These are phyloP conservation scores for Enteromius viviparus DNA, from an alignment of 2,797 vertebrate species.

Conservation along the genomic window DNA sequence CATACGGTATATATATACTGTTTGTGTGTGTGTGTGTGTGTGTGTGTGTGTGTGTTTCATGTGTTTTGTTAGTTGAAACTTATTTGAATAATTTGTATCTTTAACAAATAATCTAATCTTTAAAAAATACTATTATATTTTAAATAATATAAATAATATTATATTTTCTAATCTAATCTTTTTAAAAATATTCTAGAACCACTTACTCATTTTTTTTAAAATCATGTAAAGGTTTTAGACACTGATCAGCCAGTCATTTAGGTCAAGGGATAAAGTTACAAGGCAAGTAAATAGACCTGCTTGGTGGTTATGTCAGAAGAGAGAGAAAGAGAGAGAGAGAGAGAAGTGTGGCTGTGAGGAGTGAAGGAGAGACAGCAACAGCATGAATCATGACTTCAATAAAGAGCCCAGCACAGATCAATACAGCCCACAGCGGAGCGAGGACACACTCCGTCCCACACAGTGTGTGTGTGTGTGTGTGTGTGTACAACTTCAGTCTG, in stretches of 20 bases:
- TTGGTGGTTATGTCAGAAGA: conserved; percentile 11
- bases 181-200: too few relatives aligned
- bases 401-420: conserved; percentile 75
- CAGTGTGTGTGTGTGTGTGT: conserved; percentile 67
- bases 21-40: too few relatives aligned
- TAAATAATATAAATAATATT: too few relatives aligned
- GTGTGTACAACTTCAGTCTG: conserved; percentile 11
- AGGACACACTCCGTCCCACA: conserved; percentile 54
- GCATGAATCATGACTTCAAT: conserved; percentile 68
- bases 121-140: too few relatives aligned
- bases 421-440: conserved; percentile 57
- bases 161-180: neutral
- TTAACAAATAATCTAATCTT: too few relatives aligned
- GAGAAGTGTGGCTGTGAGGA: conserved; percentile 49
- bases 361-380: conserved; percentile 65
- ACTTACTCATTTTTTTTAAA: neutral
- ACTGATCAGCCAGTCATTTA: conserved; percentile 35
- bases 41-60: neutral
- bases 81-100: neutral
- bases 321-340: conserved; percentile 34
- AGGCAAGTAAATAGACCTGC: conserved; percentile 62
- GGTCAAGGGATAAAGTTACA: conserved; percentile 66
- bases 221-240: neutral
- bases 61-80: neutral
- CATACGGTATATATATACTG: too few relatives aligned